A percentile compares a stretch with the other conserved stretches of the same genome.
These are phyloP conservation scores for Acholoe squamosa DNA, from an alignment of 2,888 invertebrate species.

Conservation along the genomic window DNA sequence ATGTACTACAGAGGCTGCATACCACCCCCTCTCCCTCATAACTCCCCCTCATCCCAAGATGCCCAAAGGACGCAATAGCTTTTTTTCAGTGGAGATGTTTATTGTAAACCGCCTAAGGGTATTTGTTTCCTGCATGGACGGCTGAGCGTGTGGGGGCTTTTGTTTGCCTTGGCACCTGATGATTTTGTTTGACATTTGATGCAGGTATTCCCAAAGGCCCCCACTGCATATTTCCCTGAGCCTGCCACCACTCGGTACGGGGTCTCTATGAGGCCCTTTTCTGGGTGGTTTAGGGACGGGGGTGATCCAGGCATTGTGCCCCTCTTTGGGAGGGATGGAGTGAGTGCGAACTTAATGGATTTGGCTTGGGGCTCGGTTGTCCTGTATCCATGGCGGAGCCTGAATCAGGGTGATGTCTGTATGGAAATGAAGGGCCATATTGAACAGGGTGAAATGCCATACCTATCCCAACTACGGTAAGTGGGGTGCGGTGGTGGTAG, in stretches of 20 bases:
- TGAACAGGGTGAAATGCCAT: neutral
- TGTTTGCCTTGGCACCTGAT: slow-evolving; percentile 26
- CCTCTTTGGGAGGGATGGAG: neutral
- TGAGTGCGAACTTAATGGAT: slow-evolving; percentile 45
- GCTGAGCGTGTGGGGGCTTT: neutral
- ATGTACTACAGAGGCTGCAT: neutral
- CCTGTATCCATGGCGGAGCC: neutral
- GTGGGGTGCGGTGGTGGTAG: neutral
- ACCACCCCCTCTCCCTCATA: neutral
- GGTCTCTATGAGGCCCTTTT: neutral
- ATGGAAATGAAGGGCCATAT: neutral
- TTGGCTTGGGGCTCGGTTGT: slow-evolving; percentile 17
- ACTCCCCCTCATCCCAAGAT: neutral
- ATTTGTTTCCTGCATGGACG: neutral
- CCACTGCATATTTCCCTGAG: neutral
- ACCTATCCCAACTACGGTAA: neutral
- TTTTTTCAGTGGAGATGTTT: neutral
- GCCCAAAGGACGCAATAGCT: neutral
- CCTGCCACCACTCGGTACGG: neutral
- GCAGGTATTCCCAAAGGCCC: neutral
- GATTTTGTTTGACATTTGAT: slow-evolving; percentile 17
- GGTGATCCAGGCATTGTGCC: neutral
- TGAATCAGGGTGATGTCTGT: neutral
- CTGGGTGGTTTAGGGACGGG: neutral
- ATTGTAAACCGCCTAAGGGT: neutral